Evolutionary conservation across 2,113 vertebrate species (phyloP), one percentile per base, ranked within the genome.

Genomic region (Probosciger aterrimus): DNA sequence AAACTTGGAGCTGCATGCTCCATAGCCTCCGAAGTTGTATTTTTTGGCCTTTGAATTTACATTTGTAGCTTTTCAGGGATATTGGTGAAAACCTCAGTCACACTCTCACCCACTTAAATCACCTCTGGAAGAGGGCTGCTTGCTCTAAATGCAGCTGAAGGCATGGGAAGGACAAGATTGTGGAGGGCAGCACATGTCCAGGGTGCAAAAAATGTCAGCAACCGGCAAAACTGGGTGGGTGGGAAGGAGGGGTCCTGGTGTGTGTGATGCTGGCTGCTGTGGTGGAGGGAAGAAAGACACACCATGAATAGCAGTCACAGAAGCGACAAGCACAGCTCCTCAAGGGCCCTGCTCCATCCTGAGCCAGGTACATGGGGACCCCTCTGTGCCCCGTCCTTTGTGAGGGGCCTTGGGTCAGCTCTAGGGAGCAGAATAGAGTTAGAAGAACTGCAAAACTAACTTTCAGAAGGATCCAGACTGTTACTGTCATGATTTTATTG

Each of bases 171-270:
- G 18, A 12, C 0, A 7, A 76, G 46, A n/a, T 24, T 70, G 59
- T 7, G 14, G 65, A 71, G 50, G 30, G 37, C 84, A 82, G 44
- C 52, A 11, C 37, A 7, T 33, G 82, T 50, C 79, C 52, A 69
- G 64, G 52, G 39, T 15, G 49, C 14, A 43, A 50, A 74, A 90
- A 79, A 52, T 7, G 55, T 63, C 88, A 60, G 80, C 55, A 30
- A 6, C 4, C 1, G 0, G 53, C 41, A 43, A 63, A 67, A 0
- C 10, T n/a, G 1, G 65, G 86, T 0, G 0, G 2, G 5, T 4
- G 62, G 79, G 41, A 62, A 63, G 75, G 68, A 74, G 63, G 44
- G 49, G 62, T 74, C 0, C 4, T 2, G 15, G 59, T 28, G 31
- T 9, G 22, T 0, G 0, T 1, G 2, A 0, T 62, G 82, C 52